Evolutionary conservation across 2,797 vertebrate genomes (phyloP).

Genomic region (Lithobates pipiens): DNA sequence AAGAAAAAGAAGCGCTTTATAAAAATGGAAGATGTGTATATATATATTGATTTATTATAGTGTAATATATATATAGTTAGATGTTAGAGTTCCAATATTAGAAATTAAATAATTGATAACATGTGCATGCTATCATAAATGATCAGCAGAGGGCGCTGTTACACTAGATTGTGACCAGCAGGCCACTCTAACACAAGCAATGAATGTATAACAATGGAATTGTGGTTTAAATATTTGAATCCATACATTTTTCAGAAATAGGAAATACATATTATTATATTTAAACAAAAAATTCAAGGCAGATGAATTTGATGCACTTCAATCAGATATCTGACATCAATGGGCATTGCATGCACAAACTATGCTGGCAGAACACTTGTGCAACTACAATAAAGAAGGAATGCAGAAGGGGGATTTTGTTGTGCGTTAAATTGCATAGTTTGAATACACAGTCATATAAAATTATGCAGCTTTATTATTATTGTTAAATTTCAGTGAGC

Average conservation of each 20-base stretch:
- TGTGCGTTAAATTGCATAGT: background rate
- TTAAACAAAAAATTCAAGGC: background rate
- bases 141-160: constrained; percentile 81
- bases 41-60: too few species aligned
- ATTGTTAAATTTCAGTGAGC: background rate
- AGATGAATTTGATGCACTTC: constrained; percentile 12
- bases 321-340: background rate
- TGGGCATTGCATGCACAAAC: background rate
- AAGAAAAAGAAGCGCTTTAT: too few species aligned
- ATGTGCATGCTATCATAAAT: constrained; percentile 30
- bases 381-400: background rate
- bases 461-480: background rate
- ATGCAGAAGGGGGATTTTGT: background rate
- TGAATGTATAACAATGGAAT: constrained; percentile 12
- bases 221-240: constrained; percentile 25
- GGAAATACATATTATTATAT: constrained; percentile 14
- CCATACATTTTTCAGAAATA: constrained; percentile 5
- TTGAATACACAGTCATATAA: background rate
- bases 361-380: background rate
- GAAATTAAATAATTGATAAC: background rate
- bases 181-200: background rate
- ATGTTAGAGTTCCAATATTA: too few species aligned
- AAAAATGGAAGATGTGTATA: too few species aligned
- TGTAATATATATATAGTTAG: too few species aligned
- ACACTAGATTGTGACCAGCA: constrained; percentile 66